Conservation (phyloP, 2,113 vertebrate genomes). For the Aphyosemion australe region DNA sequence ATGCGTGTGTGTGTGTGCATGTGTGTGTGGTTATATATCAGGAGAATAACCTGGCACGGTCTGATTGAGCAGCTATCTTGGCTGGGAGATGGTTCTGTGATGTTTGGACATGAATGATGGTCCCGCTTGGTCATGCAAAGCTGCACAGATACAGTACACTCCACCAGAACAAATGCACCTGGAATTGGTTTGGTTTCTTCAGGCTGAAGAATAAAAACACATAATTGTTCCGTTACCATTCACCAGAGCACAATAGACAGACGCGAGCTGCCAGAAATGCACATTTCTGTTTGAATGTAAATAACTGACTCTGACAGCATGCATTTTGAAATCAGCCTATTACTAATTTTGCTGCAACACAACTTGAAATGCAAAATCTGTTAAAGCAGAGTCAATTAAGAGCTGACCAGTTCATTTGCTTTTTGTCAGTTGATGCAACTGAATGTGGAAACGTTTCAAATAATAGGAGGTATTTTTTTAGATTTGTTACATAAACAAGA, state of each 20-base stretch:
- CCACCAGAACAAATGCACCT: slow-evolving; percentile 35
- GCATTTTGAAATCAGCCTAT: too few relatives aligned
- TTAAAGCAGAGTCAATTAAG: slow-evolving; percentile 40
- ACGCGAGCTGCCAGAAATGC: too few relatives aligned
- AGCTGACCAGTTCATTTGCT: slow-evolving; percentile 64
- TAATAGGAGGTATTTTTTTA: slow-evolving; percentile 44
- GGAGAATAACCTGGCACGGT: slow-evolving; percentile 27
- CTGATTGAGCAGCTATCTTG: slow-evolving; percentile 48
- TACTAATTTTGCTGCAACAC: slow-evolving; percentile 24
- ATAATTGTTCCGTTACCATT: slow-evolving; percentile 8
- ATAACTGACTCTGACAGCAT: too few relatives aligned
- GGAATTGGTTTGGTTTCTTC: slow-evolving; percentile 48
- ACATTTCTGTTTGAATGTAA: too few relatives aligned
- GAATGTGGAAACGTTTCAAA: slow-evolving; percentile 33
- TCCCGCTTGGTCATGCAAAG: slow-evolving; percentile 40
- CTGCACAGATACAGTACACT: slow-evolving; percentile 36
- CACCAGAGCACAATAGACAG: slow-evolving; percentile 1
- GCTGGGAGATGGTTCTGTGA: slow-evolving; percentile 27
- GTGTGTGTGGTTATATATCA: slow-evolving; percentile 39
- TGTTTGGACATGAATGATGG: slow-evolving; percentile 60
- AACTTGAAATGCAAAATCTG: slow-evolving; percentile 54
- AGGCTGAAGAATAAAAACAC: slow-evolving; percentile 20
- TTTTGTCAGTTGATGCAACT: slow-evolving; percentile 34
- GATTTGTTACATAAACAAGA: slow-evolving; percentile 40
- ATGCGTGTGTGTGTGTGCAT: neutral